Conservation (phyloP, 2,797 vertebrate genomes). For the Pantherophis alleghaniensis region DNA sequence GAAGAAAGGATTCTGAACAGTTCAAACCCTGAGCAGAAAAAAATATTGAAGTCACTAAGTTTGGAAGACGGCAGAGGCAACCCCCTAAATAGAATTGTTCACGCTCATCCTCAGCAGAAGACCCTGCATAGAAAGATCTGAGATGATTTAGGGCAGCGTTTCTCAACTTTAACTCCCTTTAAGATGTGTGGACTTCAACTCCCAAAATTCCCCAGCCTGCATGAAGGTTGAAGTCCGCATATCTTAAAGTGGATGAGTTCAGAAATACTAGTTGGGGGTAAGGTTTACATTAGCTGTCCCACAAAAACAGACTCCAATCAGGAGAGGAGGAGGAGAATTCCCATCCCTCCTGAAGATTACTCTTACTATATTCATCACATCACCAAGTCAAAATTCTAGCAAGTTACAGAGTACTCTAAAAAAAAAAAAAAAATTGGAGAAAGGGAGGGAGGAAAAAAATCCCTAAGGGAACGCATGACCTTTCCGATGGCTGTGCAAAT, state of each 20-base stretch:
- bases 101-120: background rate
- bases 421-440: constrained; percentile 3
- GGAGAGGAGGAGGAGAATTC: constrained; percentile 6
- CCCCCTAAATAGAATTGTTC: background rate
- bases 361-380: constrained; percentile 47
- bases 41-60: background rate
- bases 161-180: background rate
- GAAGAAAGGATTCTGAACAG: background rate
- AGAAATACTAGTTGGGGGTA: too few relatives aligned
- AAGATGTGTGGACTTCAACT: too few relatives aligned
- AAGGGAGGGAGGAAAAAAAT: background rate
- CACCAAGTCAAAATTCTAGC: constrained; percentile 54
- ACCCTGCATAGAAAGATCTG: background rate
- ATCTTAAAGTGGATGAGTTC: too few relatives aligned
- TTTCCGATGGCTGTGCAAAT: constrained; percentile 22
- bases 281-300: background rate
- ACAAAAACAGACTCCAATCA: constrained; percentile 20
- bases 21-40: background rate
- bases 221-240: too few relatives aligned
- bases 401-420: constrained; percentile 23
- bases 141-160: background rate
- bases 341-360: constrained; percentile 26
- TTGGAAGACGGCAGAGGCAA: background rate
- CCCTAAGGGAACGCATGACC: constrained; percentile 27
- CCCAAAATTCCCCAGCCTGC: too few relatives aligned